These are phyloP conservation scores for Pangasianodon hypophthalmus DNA, from an alignment of 2,113 vertebrate species.

Conservation along the genomic window DNA sequence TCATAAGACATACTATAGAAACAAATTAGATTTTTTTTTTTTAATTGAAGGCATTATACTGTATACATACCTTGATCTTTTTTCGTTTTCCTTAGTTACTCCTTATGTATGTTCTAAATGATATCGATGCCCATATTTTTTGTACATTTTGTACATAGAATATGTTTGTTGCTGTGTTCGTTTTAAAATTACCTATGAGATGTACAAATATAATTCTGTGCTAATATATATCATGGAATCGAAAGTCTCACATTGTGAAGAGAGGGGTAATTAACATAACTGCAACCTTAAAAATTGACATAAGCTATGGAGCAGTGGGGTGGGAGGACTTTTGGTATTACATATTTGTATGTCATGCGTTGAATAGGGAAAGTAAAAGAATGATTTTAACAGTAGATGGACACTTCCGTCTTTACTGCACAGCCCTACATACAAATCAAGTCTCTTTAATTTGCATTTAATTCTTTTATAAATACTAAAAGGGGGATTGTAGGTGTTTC, in stretches of 20 bases:
- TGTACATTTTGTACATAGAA: conserved; percentile 80
- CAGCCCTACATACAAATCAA: conserved; percentile 77
- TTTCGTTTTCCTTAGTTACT: conserved; percentile 57
- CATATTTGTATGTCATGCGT: conserved; percentile 57
- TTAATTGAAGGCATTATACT: conserved; percentile 47
- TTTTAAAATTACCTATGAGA: conserved; percentile 66
- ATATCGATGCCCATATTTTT: conserved; percentile 61
- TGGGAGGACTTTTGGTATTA: conserved; percentile 65
- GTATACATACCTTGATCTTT: conserved; percentile 52
- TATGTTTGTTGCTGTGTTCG: conserved; percentile 70
- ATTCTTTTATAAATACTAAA: conserved; percentile 69
- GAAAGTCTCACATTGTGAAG: conserved; percentile 59
- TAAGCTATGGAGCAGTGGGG: conserved; percentile 66
- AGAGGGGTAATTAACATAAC: conserved; percentile 61
- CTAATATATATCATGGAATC: conserved; percentile 80
- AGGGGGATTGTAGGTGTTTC: conserved; percentile 85
- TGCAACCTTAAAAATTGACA: conserved; percentile 65
- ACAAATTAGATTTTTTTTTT: conserved; percentile 22
- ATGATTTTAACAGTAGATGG: conserved; percentile 66
- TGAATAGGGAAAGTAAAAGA: conserved; percentile 49
- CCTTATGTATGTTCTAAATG: conserved; percentile 47
- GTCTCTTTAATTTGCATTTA: conserved; percentile 62
- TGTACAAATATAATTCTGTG: conserved; percentile 80
- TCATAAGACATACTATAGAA: not conserved
- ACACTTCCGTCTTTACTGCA: conserved; percentile 77